Evolutionary conservation across 2,797 vertebrate species (phyloP).

Genomic region (Potorous gilbertii): DNA sequence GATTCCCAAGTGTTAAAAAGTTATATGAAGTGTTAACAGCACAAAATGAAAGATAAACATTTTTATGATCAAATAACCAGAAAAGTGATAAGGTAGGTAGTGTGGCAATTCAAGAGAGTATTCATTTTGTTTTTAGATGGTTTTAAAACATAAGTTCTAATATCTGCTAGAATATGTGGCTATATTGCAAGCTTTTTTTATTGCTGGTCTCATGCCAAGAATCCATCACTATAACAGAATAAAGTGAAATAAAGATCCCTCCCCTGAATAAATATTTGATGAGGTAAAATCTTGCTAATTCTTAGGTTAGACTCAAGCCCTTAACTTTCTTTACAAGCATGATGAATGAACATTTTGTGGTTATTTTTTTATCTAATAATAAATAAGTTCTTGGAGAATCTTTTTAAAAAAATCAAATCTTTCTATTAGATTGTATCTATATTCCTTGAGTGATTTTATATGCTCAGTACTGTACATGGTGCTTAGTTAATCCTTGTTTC

Average conservation of each 20-base stretch:
- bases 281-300: not conserved
- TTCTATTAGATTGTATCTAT: not conserved
- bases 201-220: not conserved
- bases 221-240: not conserved
- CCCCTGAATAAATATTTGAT: not conserved
- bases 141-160: not conserved
- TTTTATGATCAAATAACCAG: constrained; percentile 14
- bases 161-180: not conserved
- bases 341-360: not conserved
- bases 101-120: not conserved
- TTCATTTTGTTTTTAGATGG: not conserved
- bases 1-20: constrained; percentile 38
- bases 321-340: not conserved
- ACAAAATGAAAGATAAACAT: constrained; percentile 9
- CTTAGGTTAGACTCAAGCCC: not conserved
- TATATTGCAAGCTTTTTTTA: not conserved
- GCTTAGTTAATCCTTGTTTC: not conserved
- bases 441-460: not conserved
- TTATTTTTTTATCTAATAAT: not conserved
- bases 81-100: constrained; percentile 32
- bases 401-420: not conserved
- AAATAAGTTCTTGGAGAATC: not conserved
- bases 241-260: not conserved
- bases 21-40: not conserved
- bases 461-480: not conserved